Conservation (phyloP, 2,888 invertebrate species). For the Gerris lacustris region DNA sequence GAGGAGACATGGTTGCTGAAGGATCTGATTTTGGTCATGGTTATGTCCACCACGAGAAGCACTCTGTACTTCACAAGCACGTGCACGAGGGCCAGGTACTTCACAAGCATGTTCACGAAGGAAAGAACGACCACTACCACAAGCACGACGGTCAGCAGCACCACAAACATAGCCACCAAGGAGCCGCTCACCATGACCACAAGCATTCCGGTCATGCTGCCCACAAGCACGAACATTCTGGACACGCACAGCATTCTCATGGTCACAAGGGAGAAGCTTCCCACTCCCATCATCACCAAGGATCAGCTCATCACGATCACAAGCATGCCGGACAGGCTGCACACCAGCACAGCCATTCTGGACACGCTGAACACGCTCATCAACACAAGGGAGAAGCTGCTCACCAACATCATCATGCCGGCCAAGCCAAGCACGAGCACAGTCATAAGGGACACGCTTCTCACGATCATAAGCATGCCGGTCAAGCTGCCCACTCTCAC, state of each 20-base stretch:
- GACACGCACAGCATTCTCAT: neutral
- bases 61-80: neutral
- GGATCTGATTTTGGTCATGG: too few relatives aligned
- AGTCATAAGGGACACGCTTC: neutral
- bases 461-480: neutral
- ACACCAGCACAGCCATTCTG: constrained; percentile 37
- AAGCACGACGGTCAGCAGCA: neutral
- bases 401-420: neutral
- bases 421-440: neutral
- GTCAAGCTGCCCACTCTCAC: neutral
- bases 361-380: constrained; percentile 31
- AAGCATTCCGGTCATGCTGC: neutral
- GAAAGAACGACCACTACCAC: neutral
- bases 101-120: neutral
- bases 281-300: neutral
- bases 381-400: neutral
- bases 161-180: neutral
- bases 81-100: neutral
- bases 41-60: neutral
- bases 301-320: neutral
- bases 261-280: neutral
- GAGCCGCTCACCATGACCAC: neutral
- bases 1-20: too few relatives aligned
- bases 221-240: neutral
- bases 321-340: constrained; percentile 9